Base-by-base conservation (phyloP, 2,113 vertebrate genomes). In the Romanogobio albipinnatus region DNA sequence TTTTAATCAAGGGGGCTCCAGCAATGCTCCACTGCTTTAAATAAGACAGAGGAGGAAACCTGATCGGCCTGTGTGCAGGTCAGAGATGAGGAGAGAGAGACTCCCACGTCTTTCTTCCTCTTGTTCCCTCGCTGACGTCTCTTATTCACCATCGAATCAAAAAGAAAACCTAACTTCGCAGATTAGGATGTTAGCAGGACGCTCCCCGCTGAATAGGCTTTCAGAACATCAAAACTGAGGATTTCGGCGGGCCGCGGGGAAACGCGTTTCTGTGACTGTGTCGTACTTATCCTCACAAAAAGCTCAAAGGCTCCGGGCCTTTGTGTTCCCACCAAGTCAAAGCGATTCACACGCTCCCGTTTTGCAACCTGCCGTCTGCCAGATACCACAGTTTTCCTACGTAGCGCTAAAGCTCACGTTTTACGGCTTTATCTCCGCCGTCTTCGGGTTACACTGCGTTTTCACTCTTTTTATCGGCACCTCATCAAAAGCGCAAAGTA, bases 1-100 rank as follows among this genome's bases (percentile, higher is more conserved):
- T 94, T 94, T 93, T 93, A 93, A 93, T 93, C 89, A 91, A 87
- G 83, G 75, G 19, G 62, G 79, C 82, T 85, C 88, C 82, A 88
- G 91, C 85, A 79, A 83, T 62, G 76, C 82, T 88, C 81, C 80
- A 5, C 83, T 83, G 87, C 86, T 88, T 88, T 89, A 90, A 88
- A 91, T 90, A 89, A 90, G 90, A 90, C 88, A 84, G 87, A 85
- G 82, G 49, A 79, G 10, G 78, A 92, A 93, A 93, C 89, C 83
- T 78, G 91, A 94, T 90, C 81, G 58, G 73, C 61, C 45, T 29
- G 83, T 68, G 87, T 47, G 77, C 49, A 39, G 82, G 59, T 74
- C 26, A 78, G 49, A 39, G 81, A 74, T 36, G 51, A 76, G 53
- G 78, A 62, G 61, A 70, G 76, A 43, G 79, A 85, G 64, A 49